Conservation (phyloP, 2,888 invertebrate genomes). For the Drosophila diplacantha region DNA sequence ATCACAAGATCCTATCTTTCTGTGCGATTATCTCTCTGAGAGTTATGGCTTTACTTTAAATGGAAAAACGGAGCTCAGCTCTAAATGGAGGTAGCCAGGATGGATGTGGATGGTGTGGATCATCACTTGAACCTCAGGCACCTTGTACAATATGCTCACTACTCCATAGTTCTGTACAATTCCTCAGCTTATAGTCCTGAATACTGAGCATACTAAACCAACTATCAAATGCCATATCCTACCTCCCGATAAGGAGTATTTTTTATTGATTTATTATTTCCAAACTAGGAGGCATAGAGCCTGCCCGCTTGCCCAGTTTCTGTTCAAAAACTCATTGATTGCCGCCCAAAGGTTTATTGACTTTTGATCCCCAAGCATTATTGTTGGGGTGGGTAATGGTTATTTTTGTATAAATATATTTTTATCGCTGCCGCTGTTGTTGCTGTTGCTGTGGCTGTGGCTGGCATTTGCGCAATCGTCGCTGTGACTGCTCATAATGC, state of each 20-base stretch:
- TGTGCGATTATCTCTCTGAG: background rate
- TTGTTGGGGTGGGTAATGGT: constrained; percentile 76
- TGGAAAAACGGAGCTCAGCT: too few species aligned
- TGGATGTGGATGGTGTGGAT: too few species aligned
- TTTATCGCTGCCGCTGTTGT: constrained; percentile 10
- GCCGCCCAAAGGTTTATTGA: constrained; percentile 65
- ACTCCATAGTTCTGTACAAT: too few species aligned
- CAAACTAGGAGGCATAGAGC: background rate
- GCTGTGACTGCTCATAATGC: constrained; percentile 56
- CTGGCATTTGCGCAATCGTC: constrained; percentile 45
- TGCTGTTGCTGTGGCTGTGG: background rate
- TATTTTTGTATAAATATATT: constrained; percentile 36
- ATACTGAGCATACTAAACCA: too few species aligned
- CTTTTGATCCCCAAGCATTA: constrained; percentile 69
- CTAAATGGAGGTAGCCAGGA: too few species aligned
- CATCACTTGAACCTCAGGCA: too few species aligned
- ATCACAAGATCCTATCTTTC: background rate
- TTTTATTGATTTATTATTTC: too few species aligned
- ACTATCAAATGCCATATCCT: too few species aligned
- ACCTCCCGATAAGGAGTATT: too few species aligned
- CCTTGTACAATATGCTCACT: too few species aligned
- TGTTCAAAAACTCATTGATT: constrained; percentile 49
- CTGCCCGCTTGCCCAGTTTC: background rate
- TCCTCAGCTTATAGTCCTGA: background rate
- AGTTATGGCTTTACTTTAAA: background rate